Percentiles rank a stretch among this genome's conserved stretches.
These are phyloP conservation scores for Choloepus didactylus DNA, from an alignment of 2,797 vertebrate genomes.

Conservation along the genomic window DNA sequence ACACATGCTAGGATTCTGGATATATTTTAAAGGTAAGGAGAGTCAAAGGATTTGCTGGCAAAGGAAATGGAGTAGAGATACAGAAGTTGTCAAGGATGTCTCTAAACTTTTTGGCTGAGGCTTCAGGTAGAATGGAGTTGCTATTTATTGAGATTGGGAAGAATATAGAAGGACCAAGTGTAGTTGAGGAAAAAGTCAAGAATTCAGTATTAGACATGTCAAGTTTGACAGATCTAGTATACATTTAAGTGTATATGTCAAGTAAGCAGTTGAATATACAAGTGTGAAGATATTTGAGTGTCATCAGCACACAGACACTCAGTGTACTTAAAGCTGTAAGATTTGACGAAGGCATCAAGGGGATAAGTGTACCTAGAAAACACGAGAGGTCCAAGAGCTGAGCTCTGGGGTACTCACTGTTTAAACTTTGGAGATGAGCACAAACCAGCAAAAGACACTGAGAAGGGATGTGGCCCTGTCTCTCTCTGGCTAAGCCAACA, in stretches of 20 bases:
- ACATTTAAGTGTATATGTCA: not conserved
- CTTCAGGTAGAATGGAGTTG: not conserved
- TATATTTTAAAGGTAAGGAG: conserved; percentile 11
- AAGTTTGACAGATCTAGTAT: not conserved
- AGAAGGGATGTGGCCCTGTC: not conserved
- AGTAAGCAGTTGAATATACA: not conserved
- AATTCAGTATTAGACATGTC: not conserved
- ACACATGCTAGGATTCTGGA: not conserved
- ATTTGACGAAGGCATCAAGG: conserved; percentile 10
- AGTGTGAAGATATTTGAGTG: conserved; percentile 40
- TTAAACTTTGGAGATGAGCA: not conserved
- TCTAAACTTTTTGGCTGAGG: conserved; percentile 24
- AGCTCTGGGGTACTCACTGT: not conserved
- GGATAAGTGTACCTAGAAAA: not conserved
- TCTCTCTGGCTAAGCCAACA: too few species aligned
- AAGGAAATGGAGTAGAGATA: not conserved
- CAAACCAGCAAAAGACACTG: conserved; percentile 40
- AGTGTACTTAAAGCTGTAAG: conserved; percentile 3
- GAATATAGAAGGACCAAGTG: not conserved
- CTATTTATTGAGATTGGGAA: not conserved
- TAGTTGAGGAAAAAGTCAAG: not conserved
- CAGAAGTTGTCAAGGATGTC: not conserved
- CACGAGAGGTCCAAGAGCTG: not conserved
- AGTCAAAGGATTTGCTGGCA: conserved; percentile 44
- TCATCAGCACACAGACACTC: conserved; percentile 15